These are phyloP conservation scores for Arizona elegans DNA, from an alignment of 2,113 vertebrate species.

Conservation along the genomic window DNA sequence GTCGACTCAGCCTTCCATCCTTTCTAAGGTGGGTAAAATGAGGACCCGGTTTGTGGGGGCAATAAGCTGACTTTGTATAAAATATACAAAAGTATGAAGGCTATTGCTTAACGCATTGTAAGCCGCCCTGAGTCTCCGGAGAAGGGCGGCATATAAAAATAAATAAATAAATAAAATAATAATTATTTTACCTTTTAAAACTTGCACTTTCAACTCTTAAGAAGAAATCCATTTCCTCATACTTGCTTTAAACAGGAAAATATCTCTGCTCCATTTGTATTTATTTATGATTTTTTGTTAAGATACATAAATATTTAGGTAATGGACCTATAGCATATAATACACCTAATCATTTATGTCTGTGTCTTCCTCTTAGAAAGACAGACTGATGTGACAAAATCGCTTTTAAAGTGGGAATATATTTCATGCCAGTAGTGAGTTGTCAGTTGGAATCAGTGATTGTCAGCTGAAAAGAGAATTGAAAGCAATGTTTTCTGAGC, in stretches of 20 bases:
- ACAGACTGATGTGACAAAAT: neutral
- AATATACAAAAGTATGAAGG: no score
- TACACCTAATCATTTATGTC: neutral
- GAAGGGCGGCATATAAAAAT: no score
- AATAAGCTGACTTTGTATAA: no score
- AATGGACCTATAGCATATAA: neutral
- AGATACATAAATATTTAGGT: constrained; percentile 30
- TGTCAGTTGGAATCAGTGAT: neutral
- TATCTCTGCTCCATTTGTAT: neutral
- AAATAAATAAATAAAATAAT: neutral
- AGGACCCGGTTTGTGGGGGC: no score
- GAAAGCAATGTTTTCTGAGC: constrained; percentile 4
- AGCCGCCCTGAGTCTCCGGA: no score
- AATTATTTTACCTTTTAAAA: neutral
- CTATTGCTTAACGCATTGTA: no score
- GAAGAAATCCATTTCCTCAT: neutral
- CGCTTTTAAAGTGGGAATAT: constrained; percentile 22
- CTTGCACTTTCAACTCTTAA: neutral
- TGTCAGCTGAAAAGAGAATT: constrained; percentile 11
- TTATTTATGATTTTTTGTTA: constrained; percentile 1
- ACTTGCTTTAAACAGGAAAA: constrained; percentile 3
- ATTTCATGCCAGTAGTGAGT: neutral
- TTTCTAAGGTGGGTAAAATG: no score
- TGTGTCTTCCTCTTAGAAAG: constrained; percentile 8
- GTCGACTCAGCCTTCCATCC: no score